Conservation (phyloP, 2,797 vertebrate species). For the Eulemur rubriventer region DNA sequence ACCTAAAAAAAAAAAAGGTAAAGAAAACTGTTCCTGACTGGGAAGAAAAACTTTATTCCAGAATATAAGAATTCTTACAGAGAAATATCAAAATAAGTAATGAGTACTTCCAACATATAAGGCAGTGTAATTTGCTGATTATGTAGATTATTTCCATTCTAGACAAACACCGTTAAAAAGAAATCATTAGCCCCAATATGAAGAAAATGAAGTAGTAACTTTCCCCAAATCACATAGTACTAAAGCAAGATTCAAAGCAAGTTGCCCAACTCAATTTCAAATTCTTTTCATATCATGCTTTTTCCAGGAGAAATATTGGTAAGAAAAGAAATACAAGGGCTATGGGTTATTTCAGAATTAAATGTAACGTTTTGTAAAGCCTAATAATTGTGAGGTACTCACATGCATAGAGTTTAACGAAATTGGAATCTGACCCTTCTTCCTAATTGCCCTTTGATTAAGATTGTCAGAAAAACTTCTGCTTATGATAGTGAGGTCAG, state of each 20-base stretch:
- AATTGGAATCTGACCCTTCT: conserved; percentile 1
- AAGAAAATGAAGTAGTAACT: conserved; percentile 24
- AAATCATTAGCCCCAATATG: not conserved
- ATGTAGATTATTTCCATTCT: conserved; percentile 9
- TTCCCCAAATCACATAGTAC: not conserved
- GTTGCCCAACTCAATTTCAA: conserved; percentile 2
- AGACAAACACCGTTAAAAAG: not conserved
- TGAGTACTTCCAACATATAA: not conserved
- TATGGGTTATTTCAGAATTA: conserved; percentile 38
- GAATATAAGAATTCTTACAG: conserved; percentile 15
- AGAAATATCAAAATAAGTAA: conserved; percentile 15
- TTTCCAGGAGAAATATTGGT: not conserved
- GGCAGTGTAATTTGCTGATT: not conserved
- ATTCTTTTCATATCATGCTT: not conserved
- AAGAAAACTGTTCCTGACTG: not conserved
- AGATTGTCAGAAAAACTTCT: conserved; percentile 11
- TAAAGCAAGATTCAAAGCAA: conserved; percentile 31
- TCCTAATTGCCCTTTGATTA: not conserved
- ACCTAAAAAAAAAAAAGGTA: not conserved
- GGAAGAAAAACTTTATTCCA: not conserved
- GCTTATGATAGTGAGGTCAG: not conserved
- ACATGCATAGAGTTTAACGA: not conserved
- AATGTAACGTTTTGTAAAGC: not conserved
- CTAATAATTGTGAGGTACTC: not conserved
- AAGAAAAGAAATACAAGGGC: conserved; percentile 30